Evolutionary conservation across 2,113 vertebrate species (phyloP), one percentile per base, ranked within the genome.

Genomic region (Tautogolabrus adspersus): DNA sequence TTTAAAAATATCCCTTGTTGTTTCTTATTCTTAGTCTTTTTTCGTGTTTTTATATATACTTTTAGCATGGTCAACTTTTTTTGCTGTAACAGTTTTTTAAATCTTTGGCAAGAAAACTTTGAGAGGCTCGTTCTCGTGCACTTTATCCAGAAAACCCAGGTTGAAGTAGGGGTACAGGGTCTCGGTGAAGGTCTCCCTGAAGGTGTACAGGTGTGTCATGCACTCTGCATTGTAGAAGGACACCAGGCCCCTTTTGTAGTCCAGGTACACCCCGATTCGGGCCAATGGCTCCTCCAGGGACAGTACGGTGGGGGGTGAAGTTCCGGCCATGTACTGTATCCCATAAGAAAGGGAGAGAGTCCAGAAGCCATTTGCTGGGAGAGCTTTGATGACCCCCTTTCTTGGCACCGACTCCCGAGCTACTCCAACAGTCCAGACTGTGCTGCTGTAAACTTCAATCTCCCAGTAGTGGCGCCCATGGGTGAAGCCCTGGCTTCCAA

Each of bases 391-490:
- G 69, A 95, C 94, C 10, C 95, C 95, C 75, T 95, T 95, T 15
- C 95, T 84, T 49, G 91, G 77, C 62, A 95, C 94, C 0, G 95
- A 94, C 82, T 95, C 95, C 1, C 94, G 87, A 3, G 95, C 94
- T 58, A 95, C 94, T 3, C 95, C 95, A 8, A 95, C 92, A 0
- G 94, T 95, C 95, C 95, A 95, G 23, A 95, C 95, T 0, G 95
- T 93, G 88, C 94, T 95, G 90, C 93, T 95, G 81, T 94, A 93
- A 34, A 95, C 95, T 61, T 95, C 94, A 0, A 95, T 93, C 88
- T 95, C 95, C 95, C 95, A 95, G 91, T 95, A 95, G 82, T 94
- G 94, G 12, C 93, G 92, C 7, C 95, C 95, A 0, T 95, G 92
- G 34, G 92, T 94, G 89, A 95, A 95, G 44, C 94, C 93, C 87